A percentile compares a stretch with the other conserved stretches of the same genome.
Conservation (phyloP, 1,140 invertebrate species). For the Drosophila virilis region DNA sequence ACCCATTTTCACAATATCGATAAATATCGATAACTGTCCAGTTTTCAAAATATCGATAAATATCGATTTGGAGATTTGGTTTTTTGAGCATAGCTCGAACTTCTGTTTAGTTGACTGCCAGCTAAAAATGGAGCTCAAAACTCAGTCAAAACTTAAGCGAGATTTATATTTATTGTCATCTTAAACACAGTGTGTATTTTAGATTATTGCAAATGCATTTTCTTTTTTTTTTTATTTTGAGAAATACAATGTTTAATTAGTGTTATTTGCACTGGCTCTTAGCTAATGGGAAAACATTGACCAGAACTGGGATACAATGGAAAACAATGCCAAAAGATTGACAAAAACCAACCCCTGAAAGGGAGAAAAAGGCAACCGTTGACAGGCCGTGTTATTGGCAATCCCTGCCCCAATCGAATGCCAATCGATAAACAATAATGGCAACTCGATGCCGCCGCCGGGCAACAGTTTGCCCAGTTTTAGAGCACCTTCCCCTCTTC, state of each 20-base stretch:
- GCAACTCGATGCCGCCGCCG: background rate
- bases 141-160: too few relatives aligned
- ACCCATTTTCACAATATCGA: too few relatives aligned
- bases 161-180: too few relatives aligned
- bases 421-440: slow-evolving; percentile 78
- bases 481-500: background rate
- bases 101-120: too few relatives aligned
- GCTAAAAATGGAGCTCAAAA: too few relatives aligned
- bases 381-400: slow-evolving; percentile 62
- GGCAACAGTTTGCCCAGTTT: slow-evolving; percentile 36
- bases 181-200: too few relatives aligned
- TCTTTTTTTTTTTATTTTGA: too few relatives aligned
- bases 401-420: slow-evolving; percentile 62
- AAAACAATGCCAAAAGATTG: background rate
- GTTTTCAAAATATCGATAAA: too few relatives aligned
- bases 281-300: background rate
- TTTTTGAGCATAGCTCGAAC: too few relatives aligned
- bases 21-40: too few relatives aligned
- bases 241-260: background rate
- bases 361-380: slow-evolving; percentile 22
- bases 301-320: background rate
- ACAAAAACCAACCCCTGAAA: background rate
- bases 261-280: background rate
- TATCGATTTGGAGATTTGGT: too few relatives aligned
- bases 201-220: too few relatives aligned